Percentiles rank a stretch among this genome's conserved stretches.
These are phyloP conservation scores for Engraulis encrasicolus DNA, from an alignment of 2,113 vertebrate species.

Conservation along the genomic window DNA sequence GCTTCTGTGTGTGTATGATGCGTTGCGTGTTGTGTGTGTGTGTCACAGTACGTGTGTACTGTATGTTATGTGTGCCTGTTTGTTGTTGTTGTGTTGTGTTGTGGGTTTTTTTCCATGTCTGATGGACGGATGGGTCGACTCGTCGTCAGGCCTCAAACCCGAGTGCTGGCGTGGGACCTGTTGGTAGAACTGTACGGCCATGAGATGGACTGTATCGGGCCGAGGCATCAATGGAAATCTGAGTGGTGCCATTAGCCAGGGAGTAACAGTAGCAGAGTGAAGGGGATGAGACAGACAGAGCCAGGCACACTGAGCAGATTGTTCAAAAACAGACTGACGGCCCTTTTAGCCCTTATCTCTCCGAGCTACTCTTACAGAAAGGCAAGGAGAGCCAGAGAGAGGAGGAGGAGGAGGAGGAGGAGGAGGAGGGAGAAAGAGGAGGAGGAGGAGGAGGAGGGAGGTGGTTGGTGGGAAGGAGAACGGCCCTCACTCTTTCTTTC, in stretches of 20 bases:
- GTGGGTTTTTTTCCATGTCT: background rate
- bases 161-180: constrained; percentile 17
- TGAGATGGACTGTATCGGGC: constrained; percentile 72
- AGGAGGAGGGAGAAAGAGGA: background rate
- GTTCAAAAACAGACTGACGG: constrained; percentile 80
- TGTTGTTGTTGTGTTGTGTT: background rate
- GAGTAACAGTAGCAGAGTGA: constrained; percentile 68
- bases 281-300: constrained; percentile 40
- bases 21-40: too few species aligned
- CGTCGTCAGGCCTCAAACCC: constrained; percentile 17
- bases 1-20: too few species aligned
- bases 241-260: constrained; percentile 76
- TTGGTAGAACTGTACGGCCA: constrained; percentile 63
- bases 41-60: too few species aligned
- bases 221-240: constrained; percentile 75
- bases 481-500: constrained; percentile 67
- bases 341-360: constrained; percentile 83
- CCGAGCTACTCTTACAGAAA: constrained; percentile 81
- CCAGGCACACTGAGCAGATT: constrained; percentile 78
- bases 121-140: background rate
- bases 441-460: constrained; percentile 44
- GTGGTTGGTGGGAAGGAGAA: constrained; percentile 61
- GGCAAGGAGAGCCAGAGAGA: constrained; percentile 67
- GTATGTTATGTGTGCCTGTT: background rate
- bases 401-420: constrained; percentile 8